Evolutionary conservation across 2,113 vertebrate species (phyloP), one percentile per base, ranked within the genome.

Genomic region (Xiphias gladius): DNA sequence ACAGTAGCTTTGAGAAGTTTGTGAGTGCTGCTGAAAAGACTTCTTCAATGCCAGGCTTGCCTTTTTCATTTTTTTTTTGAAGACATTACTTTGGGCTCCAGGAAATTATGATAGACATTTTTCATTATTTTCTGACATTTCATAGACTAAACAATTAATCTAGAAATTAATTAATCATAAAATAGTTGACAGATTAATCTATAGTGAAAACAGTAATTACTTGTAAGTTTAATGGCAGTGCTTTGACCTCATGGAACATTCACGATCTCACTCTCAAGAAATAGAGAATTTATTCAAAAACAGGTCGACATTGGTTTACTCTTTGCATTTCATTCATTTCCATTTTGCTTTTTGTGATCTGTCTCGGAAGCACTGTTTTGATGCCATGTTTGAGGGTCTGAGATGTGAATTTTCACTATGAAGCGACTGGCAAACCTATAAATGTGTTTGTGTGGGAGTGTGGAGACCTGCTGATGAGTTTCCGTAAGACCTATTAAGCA

Each of bases 381-480:
- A n/a, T 43, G 5, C 32, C 61, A 62, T 55, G 52, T 61, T 48
- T 76, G 52, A 19, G 65, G 39, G 68, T 79, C 50, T 73, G 39
- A 54, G 32, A 79, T 73, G 74, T 80, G 72, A 17, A 57, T 22
- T 54, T 67, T 77, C 19, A 30, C 57, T 0, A 52, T 62, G 73
- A 89, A 41, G 35, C 76, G 70, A 64, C n/a, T 81, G 71, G 35
- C 72, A 72, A 28, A 8, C 69, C 46, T 71, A 12, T 57, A 26
- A 19, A 16, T 72, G 76, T 79, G 82, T 71, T 30, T 82, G 77
- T 79, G 84, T 89, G 76, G 52, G 76, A 87, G 82, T 75, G 24
- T 48, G 19, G 66, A 75, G 65, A 85, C 79, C 76, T 1, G 41
- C 83, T 89, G 83, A 86, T 90, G 84, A 89, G 82, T 73, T 88